A percentile compares a stretch with the other conserved stretches of the same genome.
These are phyloP conservation scores for Scatophagus argus DNA, from an alignment of 2,113 vertebrate species.

Conservation along the genomic window DNA sequence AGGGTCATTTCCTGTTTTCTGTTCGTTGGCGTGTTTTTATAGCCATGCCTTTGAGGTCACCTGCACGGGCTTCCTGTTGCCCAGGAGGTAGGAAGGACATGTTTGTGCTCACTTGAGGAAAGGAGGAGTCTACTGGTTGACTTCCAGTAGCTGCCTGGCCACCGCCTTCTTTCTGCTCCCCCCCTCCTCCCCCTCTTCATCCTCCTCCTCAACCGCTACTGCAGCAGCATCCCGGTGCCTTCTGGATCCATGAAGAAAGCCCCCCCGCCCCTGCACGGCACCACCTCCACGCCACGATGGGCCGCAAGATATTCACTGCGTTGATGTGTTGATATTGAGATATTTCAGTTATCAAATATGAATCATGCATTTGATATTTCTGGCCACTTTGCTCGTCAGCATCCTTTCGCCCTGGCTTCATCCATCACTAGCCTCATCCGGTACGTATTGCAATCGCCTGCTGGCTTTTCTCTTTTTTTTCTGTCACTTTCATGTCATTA, in stretches of 20 bases:
- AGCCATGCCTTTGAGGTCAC: conserved; percentile 45
- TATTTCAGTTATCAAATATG: conserved; percentile 85
- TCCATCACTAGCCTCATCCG: conserved; percentile 79
- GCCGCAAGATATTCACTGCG: conserved; percentile 70
- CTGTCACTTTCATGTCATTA: conserved; percentile 32
- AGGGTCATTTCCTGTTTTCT: not conserved
- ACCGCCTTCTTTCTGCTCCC: conserved; percentile 79
- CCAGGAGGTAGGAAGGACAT: conserved; percentile 50
- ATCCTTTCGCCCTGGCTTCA: conserved; percentile 80
- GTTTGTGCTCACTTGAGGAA: conserved; percentile 45
- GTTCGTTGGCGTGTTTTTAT: not conserved
- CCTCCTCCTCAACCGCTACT: conserved; percentile 61
- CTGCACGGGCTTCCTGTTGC: conserved; percentile 36
- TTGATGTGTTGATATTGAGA: conserved; percentile 81
- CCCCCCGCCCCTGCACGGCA: conserved; percentile 61
- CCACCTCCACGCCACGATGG: conserved; percentile 76
- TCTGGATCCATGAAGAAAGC: conserved; percentile 75
- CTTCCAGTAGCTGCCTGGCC: conserved; percentile 76
- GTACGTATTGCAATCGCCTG: conserved; percentile 76
- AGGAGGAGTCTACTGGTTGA: conserved; percentile 76
- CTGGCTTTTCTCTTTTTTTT: conserved; percentile 36
- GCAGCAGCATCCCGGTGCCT: conserved; percentile 73
- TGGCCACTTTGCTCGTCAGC: conserved; percentile 85
- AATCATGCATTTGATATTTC: conserved; percentile 88
- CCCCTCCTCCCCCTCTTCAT: conserved; percentile 25